phyloP scores from a whole-genome alignment of 2,888 invertebrate genomes.

The Automeris io region DNA sequence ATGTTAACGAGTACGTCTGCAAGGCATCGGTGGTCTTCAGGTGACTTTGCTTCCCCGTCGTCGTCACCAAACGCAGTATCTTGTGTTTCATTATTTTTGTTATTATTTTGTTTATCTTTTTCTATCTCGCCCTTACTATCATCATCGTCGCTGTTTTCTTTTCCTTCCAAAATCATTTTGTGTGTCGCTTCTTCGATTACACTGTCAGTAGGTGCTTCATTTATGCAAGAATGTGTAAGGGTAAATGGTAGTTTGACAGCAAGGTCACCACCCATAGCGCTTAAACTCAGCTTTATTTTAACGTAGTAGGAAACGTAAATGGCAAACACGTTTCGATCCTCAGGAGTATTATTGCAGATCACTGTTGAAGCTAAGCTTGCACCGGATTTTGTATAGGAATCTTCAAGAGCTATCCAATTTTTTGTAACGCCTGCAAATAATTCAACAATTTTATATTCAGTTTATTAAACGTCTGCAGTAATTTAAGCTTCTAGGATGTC shows the following conservation, averaged over 20 bases:
- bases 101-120: slow-evolving; percentile 56
- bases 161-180: slow-evolving; percentile 66
- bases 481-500: no score
- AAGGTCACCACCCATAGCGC: slow-evolving; percentile 88
- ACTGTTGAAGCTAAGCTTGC: slow-evolving; percentile 80
- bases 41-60: slow-evolving; percentile 45
- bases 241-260: slow-evolving; percentile 89
- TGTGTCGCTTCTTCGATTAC: slow-evolving; percentile 69
- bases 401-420: slow-evolving; percentile 94
- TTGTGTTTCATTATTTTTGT: slow-evolving; percentile 37
- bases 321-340: slow-evolving; percentile 91
- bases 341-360: slow-evolving; percentile 74
- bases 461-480: no score
- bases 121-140: slow-evolving; percentile 52
- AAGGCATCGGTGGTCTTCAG: slow-evolving; percentile 52
- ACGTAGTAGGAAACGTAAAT: slow-evolving; percentile 95
- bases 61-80: slow-evolving; percentile 38
- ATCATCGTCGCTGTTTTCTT: slow-evolving; percentile 64
- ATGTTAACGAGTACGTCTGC: slow-evolving; percentile 67
- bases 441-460: no score
- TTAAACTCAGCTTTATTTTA: slow-evolving; percentile 88
- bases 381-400: slow-evolving; percentile 84
- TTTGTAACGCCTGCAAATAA: slow-evolving; percentile 83
- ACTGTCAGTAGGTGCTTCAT: slow-evolving; percentile 77
- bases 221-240: slow-evolving; percentile 83